Evolutionary conservation across 2,797 vertebrate species (phyloP), one percentile per base, ranked within the genome.

Genomic region (Enteromius mattozi): DNA sequence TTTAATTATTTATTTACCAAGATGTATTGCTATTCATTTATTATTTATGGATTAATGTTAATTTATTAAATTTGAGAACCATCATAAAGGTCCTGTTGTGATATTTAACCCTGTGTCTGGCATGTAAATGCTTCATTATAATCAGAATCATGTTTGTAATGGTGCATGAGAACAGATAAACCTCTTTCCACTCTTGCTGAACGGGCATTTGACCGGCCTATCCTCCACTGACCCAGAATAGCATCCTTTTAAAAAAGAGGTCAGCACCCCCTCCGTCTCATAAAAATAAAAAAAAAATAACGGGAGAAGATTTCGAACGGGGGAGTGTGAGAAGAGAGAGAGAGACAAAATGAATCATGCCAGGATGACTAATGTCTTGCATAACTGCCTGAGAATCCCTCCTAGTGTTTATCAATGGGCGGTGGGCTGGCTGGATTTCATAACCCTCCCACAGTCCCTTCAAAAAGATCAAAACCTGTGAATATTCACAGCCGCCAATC

Each of bases 341-440:
- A 21, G 71, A 84, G 54, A 79, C 86, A 86, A 85, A 89, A 88
- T 92, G 91, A 94, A 91, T 93, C 90, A 93, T 78, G 74, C 78
- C 69, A 68, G 14, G 89, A 91, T 94, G 93, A 94, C 91, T 94
- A 94, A 94, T 79, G 3, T 85, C 89, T 94, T 94, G 91, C 92
- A 93, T 94, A 94, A 94, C 84, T 75, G 78, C 85, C 56, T 56
- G 89, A 92, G 90, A 92, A 92, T 91, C 85, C 83, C 92, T 91
- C 90, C 89, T 78, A 82, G 88, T 78, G 80, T 89, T 89, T 78
- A 78, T 92, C 89, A 92, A 89, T 86, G 89, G 87, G 87, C 40
- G 78, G 81, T 81, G 91, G 88, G 78, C 86, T 89, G 88, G 78
- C 30, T 19, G 74, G 8, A 59, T 91, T 93, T 90, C 87, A 78